These are phyloP conservation scores for Brevipalpus yothersi DNA, from an alignment of 1,140 invertebrate species.

Conservation along the genomic window DNA sequence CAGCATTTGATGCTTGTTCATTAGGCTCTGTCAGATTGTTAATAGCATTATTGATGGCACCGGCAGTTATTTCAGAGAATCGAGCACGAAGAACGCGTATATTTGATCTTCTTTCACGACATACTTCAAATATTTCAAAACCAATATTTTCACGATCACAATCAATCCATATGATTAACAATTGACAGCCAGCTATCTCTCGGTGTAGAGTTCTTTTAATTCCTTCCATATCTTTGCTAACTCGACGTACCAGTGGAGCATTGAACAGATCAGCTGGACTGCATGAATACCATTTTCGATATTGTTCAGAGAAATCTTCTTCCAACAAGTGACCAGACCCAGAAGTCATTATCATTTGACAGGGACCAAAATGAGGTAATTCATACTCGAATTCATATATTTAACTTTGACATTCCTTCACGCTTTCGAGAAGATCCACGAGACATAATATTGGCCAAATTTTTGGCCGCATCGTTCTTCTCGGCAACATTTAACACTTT, in stretches of 20 bases:
- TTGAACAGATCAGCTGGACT: conserved; percentile 4
- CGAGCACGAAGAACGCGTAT: conserved; percentile 35
- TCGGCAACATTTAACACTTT: conserved; percentile 81
- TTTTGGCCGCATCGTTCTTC: conserved; percentile 98
- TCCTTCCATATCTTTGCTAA: conserved; percentile 3
- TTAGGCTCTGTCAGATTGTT: conserved; percentile 53
- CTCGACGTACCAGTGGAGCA: conserved; percentile 3
- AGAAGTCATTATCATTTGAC: conserved; percentile 85
- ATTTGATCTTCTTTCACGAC: conserved; percentile 21
- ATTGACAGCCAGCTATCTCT: conserved; percentile 46
- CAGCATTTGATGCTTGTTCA: conserved; percentile 54
- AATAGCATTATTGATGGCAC: conserved; percentile 52
- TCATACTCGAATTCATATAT: conserved; percentile 74
- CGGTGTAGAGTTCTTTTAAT: conserved; percentile 47
- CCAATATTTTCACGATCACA: conserved; percentile 99
- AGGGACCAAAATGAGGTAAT: conserved; percentile 32
- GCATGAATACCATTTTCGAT: conserved; percentile 39
- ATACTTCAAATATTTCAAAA: conserved; percentile 68
- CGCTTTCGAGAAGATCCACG: conserved; percentile 41
- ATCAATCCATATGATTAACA: conserved; percentile 96
- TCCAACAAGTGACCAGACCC: conserved; percentile 82
- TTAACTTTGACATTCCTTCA: conserved; percentile 48
- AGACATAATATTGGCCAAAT: conserved; percentile 63
- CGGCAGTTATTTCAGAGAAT: conserved; percentile 87
- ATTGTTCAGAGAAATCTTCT: conserved; percentile 45